Conservation (phyloP, 2,797 vertebrate genomes). For the Nothura maculosa region DNA sequence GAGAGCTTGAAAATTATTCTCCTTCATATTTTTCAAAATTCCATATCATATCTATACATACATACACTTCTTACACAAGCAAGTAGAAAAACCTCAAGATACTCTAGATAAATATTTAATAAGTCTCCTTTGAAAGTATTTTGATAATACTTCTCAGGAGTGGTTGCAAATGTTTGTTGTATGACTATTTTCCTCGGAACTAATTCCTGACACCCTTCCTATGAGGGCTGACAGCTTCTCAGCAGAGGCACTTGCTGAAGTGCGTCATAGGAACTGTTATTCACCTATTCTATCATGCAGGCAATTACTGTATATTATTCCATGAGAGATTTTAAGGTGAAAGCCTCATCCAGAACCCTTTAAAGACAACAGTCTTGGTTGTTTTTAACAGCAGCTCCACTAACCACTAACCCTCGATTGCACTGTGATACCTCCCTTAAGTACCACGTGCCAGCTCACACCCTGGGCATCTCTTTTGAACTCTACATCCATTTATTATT, state of each 20-base stretch:
- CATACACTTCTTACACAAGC: neutral
- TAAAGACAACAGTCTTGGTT: neutral
- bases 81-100: neutral
- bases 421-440: neutral
- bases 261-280: neutral
- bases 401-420: neutral
- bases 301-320: neutral
- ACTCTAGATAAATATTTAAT: neutral
- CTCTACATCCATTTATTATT: neutral
- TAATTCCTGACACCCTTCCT: neutral
- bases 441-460: neutral
- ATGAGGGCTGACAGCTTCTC: neutral
- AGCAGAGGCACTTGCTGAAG: neutral
- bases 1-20: conserved; percentile 13
- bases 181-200: neutral
- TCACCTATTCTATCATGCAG: neutral
- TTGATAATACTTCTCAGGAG: neutral
- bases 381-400: neutral
- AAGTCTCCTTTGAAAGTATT: neutral
- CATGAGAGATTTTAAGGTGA: neutral
- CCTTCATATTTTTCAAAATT: neutral
- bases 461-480: neutral
- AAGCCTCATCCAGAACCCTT: neutral
- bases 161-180: neutral
- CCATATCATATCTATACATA: no score